Base-by-base conservation (phyloP, 2,888 invertebrate species). In the Keiferia lycopersicella region DNA sequence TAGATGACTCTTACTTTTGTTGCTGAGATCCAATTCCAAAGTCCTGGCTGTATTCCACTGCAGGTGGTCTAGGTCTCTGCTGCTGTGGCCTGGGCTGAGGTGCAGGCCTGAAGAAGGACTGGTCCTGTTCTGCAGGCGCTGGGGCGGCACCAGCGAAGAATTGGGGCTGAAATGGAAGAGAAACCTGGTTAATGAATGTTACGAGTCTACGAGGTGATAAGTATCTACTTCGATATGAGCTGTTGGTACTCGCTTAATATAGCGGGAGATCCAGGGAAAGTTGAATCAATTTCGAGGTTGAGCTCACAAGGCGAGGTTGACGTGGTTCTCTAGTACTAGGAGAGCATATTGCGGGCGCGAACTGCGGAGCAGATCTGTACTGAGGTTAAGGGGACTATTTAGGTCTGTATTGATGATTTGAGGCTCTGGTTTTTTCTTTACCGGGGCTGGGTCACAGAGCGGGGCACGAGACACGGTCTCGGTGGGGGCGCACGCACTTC, bases 81-180 rank as follows among this genome's bases (percentile, higher is more conserved):
- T 82, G 80, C 61, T 71, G 76, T 59, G 71, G 76, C 66, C 69
- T 77, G 65, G 73, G 78, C 71, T 82, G 76, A 45, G 87, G 87
- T 45, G 80, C 84, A 0, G 90, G 86, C 71, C 74, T 83, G 82
- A 87, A 87, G 81, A 83, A 88, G 73, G 74, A 82, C 72, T 71
- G 73, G 65, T 75, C 73, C 51, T 84, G 77, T 3, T 81, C 78
- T 0, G 66, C 67, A 0, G 88, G 83, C 0, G 79, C 71, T 10
- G 88, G 86, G 6, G 92, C 81, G 7, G 91, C 91, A 26, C 92
- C 92, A 18, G 91, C 62, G 78, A 92, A 90, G 82, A 91, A 90
- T 39, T 81, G 76, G 0, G 92, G 91, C 92, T 92, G 81, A 76
- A 11, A 11, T 12, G 77, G 45, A 20, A 39, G n/a, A 18, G n/a